Percentiles rank a stretch among this genome's conserved stretches.
Evolutionary conservation across 1,140 invertebrate genomes (phyloP).

Genomic region (Euglossa dilemma): DNA sequence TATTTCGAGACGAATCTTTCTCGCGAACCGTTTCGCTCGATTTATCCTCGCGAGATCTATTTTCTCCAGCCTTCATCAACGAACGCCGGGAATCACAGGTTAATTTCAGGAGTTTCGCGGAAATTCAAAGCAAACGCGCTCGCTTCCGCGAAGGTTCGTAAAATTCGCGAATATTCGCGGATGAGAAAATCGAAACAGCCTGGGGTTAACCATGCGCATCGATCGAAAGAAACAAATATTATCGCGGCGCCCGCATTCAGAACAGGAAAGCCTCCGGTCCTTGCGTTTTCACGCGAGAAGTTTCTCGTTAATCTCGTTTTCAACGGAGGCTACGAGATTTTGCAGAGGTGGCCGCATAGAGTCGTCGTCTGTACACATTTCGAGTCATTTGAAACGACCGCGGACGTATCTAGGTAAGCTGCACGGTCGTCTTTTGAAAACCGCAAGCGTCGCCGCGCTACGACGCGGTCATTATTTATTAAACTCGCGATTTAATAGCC

Average conservation of each 20-base stretch:
- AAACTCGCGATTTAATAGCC: slow-evolving; percentile 22
- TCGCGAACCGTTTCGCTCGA: too few relatives aligned
- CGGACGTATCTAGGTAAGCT: slow-evolving; percentile 26
- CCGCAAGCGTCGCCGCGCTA: neutral
- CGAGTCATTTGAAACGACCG: slow-evolving; percentile 32
- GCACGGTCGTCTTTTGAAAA: slow-evolving; percentile 26
- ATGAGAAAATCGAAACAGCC: neutral
- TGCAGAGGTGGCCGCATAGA: neutral
- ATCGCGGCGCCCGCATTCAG: neutral
- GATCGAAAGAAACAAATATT: neutral
- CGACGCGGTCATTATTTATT: slow-evolving; percentile 25
- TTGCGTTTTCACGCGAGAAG: slow-evolving; percentile 6
- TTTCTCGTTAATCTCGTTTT: slow-evolving; percentile 36
- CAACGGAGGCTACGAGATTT: slow-evolving; percentile 26
- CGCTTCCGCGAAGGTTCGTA: neutral
- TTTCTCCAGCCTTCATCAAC: neutral
- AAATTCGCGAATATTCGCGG: neutral
- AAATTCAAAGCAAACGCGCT: neutral
- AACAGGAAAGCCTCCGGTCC: neutral
- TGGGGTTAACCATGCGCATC: too few relatives aligned
- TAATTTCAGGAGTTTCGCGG: neutral
- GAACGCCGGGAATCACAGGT: neutral
- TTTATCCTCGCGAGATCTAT: neutral
- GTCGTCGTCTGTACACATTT: neutral
- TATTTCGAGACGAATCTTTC: too few relatives aligned